These are phyloP conservation scores for Neopelma chrysocephalum DNA, from an alignment of 2,797 vertebrate genomes.

Conservation along the genomic window DNA sequence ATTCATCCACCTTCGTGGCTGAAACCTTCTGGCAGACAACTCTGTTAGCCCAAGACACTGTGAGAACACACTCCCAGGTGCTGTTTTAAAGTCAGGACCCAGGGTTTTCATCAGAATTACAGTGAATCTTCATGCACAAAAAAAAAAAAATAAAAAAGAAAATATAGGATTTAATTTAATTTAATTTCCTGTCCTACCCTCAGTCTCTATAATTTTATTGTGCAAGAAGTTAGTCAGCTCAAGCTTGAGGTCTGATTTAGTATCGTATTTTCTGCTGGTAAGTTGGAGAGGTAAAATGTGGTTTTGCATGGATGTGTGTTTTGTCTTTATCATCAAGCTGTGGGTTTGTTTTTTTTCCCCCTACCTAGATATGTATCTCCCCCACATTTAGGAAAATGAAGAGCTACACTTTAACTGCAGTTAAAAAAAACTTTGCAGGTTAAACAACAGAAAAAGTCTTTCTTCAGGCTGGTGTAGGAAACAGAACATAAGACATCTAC, in stretches of 20 bases:
- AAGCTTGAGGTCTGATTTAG: background rate
- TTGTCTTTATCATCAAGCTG: background rate
- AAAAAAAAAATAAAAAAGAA: background rate
- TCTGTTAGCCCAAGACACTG: background rate
- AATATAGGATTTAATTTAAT: background rate
- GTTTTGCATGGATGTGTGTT: background rate
- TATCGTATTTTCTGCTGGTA: background rate
- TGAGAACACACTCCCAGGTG: background rate
- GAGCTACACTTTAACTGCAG: background rate
- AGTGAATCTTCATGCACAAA: background rate
- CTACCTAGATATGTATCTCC: background rate
- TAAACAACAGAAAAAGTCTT: background rate
- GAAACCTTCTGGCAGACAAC: background rate
- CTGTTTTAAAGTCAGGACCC: background rate
- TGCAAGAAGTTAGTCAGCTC: background rate
- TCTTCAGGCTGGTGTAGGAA: background rate
- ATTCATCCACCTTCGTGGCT: background rate
- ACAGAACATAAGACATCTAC: background rate
- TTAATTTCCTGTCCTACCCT: background rate
- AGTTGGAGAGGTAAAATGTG: background rate
- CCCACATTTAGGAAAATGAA: background rate
- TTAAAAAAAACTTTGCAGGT: background rate
- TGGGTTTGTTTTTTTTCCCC: background rate
- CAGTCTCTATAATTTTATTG: background rate
- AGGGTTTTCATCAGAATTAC: background rate